Base-by-base conservation (phyloP, 2,113 vertebrate genomes). In the Thermophis baileyi region DNA sequence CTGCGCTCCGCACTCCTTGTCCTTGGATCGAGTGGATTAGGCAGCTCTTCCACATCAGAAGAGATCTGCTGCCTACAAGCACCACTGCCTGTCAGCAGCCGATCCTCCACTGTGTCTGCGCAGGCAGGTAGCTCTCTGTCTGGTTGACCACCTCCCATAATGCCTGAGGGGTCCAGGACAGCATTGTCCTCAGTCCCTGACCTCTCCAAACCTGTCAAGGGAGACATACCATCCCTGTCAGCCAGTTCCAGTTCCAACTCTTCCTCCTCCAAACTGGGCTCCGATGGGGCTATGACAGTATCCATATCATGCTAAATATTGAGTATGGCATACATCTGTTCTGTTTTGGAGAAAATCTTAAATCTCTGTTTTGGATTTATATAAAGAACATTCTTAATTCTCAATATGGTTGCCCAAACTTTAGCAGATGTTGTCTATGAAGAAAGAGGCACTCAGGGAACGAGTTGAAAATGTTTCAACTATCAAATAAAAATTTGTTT, bases 391-490 rank as follows among this genome's bases (percentile, higher is more conserved):
- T 85, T 49, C 94, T 91, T 91, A 94, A 95, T 90, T 93, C 57
- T 93, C 3, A 53, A 25, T 57, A 60, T 95, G 86, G 95, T 88
- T 85, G 0, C 90, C 74, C 91, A 92, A 20, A 81, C 89, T 94
- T 6, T 85, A 55, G 87, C 92, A 92, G 40, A 93, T 91, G 30
- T 55, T 96, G 94, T 85, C 94, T 97, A 57, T 1, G 24, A 96
- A 92, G 53, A 91, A 90, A 85, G 16, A 24, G 92, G 96, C 95
- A 92, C 47, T 1, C 69, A 94, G 30, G 85, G 93, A 88, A 14
- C 91, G 30, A 95, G 57, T 47, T 95, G 14, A 94, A 92, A 90
- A 93, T 85, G 95, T 50, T 10, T 94, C 51, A 63, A 90, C 63
- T 30, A 54, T 93, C 60, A 93, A 92, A 87, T 1, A 91, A 8